Evolutionary conservation across 2,888 invertebrate genomes (phyloP), one percentile per base, ranked within the genome.

Genomic region (Xanthorhoe designata): DNA sequence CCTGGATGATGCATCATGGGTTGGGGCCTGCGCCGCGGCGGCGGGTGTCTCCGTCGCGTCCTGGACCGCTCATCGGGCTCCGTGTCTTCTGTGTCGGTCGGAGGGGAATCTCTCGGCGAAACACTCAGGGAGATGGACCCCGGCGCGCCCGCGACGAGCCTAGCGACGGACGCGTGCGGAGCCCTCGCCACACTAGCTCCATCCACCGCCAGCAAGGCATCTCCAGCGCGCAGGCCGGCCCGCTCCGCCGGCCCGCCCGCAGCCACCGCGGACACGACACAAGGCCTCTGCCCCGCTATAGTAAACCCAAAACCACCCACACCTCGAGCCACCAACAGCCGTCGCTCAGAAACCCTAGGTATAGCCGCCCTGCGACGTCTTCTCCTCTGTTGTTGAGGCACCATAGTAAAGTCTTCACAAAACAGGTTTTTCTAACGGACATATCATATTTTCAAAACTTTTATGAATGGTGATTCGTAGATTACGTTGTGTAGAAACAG

Each of bases 301-400:
- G 99, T 99, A 85, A 99, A 99, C n/a, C 99, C 99, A 85, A 98
- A 99, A 8, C 99, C 99, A 79, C 97, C 97, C 68, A 95, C 95
- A 2, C 98, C 98, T 71, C 98, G 94, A 8, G 96, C 95, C 50
- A 99, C 96, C 80, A 98, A 97, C 61, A 98, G 97, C 38, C 96
- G 96, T 72, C 97, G 95, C 70, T 97, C 96, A 45, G 97, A 96
- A 66, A 87, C 88, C 72, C 91, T 83, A 17, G 85, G 83, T 65
- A 91, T 75, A 54, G 85, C 89, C 51, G 88, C 89, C 51, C 92
- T 83, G 52, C 92, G 88, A 70, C 92, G 87, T 81, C 92, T 86
- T 70, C 92, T 83, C 61, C 92, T 82, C 73, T 92, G 92, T 80
- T 92, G 92, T 77, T 92, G 92, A 72, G 92, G 92, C 75, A 93